Conservation (phyloP, 2,113 vertebrate species). For the Microtus richardsoni region DNA sequence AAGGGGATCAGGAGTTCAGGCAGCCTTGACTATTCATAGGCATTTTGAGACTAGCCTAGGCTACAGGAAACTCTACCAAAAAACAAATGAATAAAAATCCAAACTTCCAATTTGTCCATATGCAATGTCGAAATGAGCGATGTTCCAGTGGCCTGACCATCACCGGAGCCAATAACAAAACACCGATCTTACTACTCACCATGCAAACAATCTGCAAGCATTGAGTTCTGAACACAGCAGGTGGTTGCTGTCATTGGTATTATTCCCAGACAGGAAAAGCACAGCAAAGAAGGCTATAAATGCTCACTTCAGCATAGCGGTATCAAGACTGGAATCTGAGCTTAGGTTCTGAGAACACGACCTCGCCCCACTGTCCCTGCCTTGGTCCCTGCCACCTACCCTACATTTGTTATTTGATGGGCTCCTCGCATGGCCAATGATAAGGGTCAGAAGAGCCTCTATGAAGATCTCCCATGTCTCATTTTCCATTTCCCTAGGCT, state of each 20-base stretch:
- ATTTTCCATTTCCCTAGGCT: not conserved
- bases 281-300: not conserved
- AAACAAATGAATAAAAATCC: not conserved
- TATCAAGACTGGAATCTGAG: not conserved
- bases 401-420: too few species aligned
- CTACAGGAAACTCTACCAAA: not conserved
- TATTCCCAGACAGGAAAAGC: not conserved
- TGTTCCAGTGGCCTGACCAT: not conserved
- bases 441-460: not conserved
- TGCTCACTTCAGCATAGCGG: rapidly evolving
- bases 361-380: rapidly evolving
- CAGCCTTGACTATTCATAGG: too few species aligned
- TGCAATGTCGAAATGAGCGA: not conserved
- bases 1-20: not conserved
- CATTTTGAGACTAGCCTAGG: not conserved
- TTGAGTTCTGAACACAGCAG: rapidly evolving
- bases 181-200: rapidly evolving
- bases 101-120: not conserved
- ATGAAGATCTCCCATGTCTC: too few species aligned
- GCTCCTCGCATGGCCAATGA: too few species aligned
- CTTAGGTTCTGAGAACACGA: rapidly evolving
- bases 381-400: rapidly evolving
- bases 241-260: rapidly evolving
- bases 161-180: rapidly evolving
- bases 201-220: not conserved